Evolutionary conservation across 2,888 invertebrate species (phyloP), one percentile per base, ranked within the genome.

Genomic region (Hirudinaria manillensis): DNA sequence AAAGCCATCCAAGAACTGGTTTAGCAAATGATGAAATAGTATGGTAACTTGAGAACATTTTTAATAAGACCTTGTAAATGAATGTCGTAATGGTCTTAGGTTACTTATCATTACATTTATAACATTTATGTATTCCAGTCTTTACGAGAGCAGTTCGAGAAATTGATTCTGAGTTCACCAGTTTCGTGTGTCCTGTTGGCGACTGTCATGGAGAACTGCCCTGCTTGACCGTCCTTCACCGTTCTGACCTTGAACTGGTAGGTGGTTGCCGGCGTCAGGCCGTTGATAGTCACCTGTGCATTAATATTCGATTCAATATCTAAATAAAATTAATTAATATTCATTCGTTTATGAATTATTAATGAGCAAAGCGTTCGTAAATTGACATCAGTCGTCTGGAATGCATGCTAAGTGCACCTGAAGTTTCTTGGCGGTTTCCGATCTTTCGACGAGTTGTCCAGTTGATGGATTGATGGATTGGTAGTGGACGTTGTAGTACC

Each of bases 171-270:
- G 36, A 36, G 3, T 71, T 38, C n/a, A 79, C 79, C 77, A 34
- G 78, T 72, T 74, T 79, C 78, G 55, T 75, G 75, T 13, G 79
- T 79, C n/a, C 66, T 76, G 74, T 79, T 77, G 56, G 66, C 32
- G 73, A 76, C 72, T 53, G 70, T 36, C 51, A 67, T 65, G 21
- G 79, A 78, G 75, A 77, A 79, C 19, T 73, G 53, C 13, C 79
- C 77, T 7, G 75, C 51, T 21, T 65, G 66, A 29, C 75, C 67
- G 29, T 78, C 78, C 72, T 92, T 93, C 74, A 92, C 87, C 0
- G 95, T 93, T 86, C 94, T 93, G 79, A 96, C 91, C 86, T 93
- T 94, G 86, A 96, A 94, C 84, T 90, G 90, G 86, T 97, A 96
- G 0, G 90, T 89, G 2, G 93, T 93, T 78, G 90, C 89, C 0